Conservation (phyloP, 1,140 invertebrate genomes). For the Acyrthosiphon pisum region DNA sequence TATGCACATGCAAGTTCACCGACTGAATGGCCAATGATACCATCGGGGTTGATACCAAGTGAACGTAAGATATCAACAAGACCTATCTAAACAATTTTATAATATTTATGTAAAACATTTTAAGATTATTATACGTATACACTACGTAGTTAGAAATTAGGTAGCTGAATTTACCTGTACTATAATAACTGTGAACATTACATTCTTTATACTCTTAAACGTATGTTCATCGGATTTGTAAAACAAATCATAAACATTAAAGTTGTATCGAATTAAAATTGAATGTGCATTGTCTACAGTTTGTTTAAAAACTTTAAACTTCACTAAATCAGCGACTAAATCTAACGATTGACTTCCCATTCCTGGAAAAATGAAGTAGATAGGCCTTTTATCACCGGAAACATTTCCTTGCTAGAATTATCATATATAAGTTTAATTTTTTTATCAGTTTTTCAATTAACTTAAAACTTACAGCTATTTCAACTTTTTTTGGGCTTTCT, state of each 20-base stretch:
- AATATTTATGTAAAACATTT: background rate
- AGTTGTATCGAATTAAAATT: slow-evolving; percentile 61
- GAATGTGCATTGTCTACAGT: slow-evolving; percentile 64
- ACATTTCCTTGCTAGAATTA: slow-evolving; percentile 58
- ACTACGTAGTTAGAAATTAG: background rate
- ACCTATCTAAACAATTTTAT: slow-evolving; percentile 69
- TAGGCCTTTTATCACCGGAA: slow-evolving; percentile 67
- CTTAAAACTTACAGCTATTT: slow-evolving; percentile 25
- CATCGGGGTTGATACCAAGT: slow-evolving; percentile 79
- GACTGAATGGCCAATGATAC: slow-evolving; percentile 87
- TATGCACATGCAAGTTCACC: slow-evolving; percentile 90
- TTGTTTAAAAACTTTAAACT: slow-evolving; percentile 66
- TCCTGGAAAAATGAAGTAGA: slow-evolving; percentile 73
- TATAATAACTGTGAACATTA: slow-evolving; percentile 76
- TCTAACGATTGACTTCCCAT: slow-evolving; percentile 74
- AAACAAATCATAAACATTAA: slow-evolving; percentile 68
- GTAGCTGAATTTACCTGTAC: slow-evolving; percentile 72
- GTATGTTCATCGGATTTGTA: slow-evolving; percentile 65
- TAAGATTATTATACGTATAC: no score
- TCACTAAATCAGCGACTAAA: slow-evolving; percentile 69
- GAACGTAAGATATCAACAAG: slow-evolving; percentile 78
- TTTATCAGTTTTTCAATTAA: background rate
- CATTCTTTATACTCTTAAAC: slow-evolving; percentile 66
- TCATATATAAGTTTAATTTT: background rate
- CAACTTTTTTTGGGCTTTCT: slow-evolving; percentile 59